A percentile compares a stretch with the other conserved stretches of the same genome.
These are phyloP conservation scores for Xenotilapia longispinis DNA, from an alignment of 2,113 vertebrate genomes.

Conservation along the genomic window DNA sequence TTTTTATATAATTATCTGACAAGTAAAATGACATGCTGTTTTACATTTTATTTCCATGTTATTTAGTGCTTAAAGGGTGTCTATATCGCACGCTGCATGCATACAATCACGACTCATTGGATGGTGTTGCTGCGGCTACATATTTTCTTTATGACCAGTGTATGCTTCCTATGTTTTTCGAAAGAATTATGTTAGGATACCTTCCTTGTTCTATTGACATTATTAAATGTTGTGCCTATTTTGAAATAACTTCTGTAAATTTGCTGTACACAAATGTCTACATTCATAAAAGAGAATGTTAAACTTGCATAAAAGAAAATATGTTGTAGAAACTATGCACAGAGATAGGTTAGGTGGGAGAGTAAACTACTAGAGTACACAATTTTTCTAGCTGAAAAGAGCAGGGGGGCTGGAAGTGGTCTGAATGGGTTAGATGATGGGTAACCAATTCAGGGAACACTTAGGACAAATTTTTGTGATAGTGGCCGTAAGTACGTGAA, in stretches of 20 bases:
- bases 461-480: not conserved
- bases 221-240: not conserved
- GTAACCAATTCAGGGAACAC: not conserved
- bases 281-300: not conserved
- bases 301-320: not conserved
- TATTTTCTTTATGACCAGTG: not conserved
- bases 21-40: not conserved
- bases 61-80: not conserved
- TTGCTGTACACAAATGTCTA: too few species aligned
- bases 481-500: not conserved
- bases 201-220: not conserved
- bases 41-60: not conserved
- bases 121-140: not conserved
- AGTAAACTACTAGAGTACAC: not conserved
- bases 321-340: not conserved
- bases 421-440: not conserved
- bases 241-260: not conserved
- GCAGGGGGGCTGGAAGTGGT: not conserved
- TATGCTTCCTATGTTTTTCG: not conserved
- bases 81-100: not conserved
- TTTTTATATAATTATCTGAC: not conserved
- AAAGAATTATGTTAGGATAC: not conserved
- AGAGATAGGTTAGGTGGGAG: not conserved
- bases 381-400: not conserved
- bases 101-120: not conserved